phyloP scores from a whole-genome alignment of 2,797 vertebrate genomes.

The Alcedo atthis region DNA sequence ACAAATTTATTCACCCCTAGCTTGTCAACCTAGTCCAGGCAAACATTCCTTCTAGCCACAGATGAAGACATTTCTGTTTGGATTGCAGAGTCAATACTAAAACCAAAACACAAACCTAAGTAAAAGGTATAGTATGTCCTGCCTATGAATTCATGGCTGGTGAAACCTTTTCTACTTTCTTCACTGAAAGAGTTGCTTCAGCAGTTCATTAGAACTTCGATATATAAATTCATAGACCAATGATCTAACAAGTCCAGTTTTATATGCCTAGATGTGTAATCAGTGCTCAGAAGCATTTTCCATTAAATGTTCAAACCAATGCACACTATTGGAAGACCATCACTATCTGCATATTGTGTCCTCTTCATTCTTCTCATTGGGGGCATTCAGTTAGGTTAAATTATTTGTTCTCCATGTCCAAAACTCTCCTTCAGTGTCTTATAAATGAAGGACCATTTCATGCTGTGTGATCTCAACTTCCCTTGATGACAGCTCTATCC shows the following conservation, averaged over 20 bases:
- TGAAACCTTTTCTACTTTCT: neutral
- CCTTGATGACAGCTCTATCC: conserved; percentile 56
- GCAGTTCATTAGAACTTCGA: neutral
- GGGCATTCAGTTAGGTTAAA: neutral
- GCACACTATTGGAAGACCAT: neutral
- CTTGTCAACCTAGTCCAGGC: neutral
- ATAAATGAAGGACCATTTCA: conserved; percentile 39
- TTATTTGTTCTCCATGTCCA: neutral
- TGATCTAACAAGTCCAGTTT: neutral
- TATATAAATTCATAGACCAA: neutral
- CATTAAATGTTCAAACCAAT: neutral
- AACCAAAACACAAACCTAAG: neutral
- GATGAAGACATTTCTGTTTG: neutral
- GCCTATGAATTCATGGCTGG: neutral
- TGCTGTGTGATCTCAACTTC: conserved; percentile 53
- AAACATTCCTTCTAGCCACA: neutral
- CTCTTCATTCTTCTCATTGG: neutral
- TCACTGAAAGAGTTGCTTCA: neutral
- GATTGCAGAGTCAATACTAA: neutral
- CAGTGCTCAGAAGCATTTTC: neutral
- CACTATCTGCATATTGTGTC: neutral
- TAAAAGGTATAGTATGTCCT: neutral
- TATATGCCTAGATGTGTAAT: neutral
- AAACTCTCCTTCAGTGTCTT: neutral
- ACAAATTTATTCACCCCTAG: neutral